These are phyloP conservation scores for Menura novaehollandiae DNA, from an alignment of 2,113 vertebrate species.

Conservation along the genomic window DNA sequence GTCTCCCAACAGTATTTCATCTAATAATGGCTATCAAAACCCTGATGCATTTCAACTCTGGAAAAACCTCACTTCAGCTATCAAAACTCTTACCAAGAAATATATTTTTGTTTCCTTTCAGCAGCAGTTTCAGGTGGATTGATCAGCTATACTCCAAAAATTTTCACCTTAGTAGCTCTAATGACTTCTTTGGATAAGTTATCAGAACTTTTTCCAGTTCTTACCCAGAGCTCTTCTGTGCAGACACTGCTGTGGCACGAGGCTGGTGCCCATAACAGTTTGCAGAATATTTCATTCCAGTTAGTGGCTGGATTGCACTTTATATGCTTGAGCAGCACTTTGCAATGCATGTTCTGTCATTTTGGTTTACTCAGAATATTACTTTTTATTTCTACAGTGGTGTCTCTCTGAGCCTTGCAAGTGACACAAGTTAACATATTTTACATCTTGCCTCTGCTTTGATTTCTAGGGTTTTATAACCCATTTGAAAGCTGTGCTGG, in stretches of 20 bases:
- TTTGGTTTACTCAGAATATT: slow-evolving; percentile 20
- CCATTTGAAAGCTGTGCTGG: not conserved
- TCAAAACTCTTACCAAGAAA: slow-evolving; percentile 31
- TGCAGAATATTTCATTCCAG: not conserved
- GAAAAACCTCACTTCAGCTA: slow-evolving; percentile 34
- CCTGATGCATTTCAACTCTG: slow-evolving; percentile 12
- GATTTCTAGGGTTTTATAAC: not conserved
- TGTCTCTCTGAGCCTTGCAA: not conserved
- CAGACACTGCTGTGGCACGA: not conserved
- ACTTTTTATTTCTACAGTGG: slow-evolving; percentile 13
- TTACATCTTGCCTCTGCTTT: slow-evolving; percentile 18
- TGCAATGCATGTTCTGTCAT: slow-evolving; percentile 18
- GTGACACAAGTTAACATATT: slow-evolving; percentile 8
- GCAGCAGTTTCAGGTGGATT: slow-evolving; percentile 30
- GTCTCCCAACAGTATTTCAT: slow-evolving; percentile 36
- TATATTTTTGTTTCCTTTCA: slow-evolving; percentile 42
- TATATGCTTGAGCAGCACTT: slow-evolving; percentile 5
- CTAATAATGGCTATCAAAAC: slow-evolving; percentile 50
- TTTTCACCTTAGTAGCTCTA: not conserved
- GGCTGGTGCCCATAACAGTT: not conserved
- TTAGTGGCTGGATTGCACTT: slow-evolving; percentile 6
- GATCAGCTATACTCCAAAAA: not conserved
- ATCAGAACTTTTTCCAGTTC: not conserved
- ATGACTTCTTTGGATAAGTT: not conserved
- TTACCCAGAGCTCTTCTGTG: not conserved